A percentile compares a stretch with the other conserved stretches of the same genome.
These are phyloP conservation scores for Stictocephala bisonia DNA, from an alignment of 2,888 invertebrate species.

Conservation along the genomic window DNA sequence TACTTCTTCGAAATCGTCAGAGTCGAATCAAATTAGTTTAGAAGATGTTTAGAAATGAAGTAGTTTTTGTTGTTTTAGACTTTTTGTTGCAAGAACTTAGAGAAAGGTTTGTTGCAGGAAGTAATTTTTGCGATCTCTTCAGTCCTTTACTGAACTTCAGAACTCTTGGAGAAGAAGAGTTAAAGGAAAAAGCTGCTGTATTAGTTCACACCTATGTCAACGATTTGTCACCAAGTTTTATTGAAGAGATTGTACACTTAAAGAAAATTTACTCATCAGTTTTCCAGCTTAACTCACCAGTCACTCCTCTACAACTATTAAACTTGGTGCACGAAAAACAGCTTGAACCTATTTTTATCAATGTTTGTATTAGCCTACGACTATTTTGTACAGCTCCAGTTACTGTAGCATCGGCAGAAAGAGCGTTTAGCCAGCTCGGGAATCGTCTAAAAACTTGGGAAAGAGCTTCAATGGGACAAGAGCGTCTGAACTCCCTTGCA, in stretches of 20 bases:
- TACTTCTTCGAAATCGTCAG: not conserved
- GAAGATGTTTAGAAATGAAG: not conserved
- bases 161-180: not conserved
- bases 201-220: not conserved
- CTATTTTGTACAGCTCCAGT: constrained; percentile 8
- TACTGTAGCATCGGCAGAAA: no score
- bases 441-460: constrained; percentile 7
- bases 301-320: constrained; percentile 7
- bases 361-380: not conserved
- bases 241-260: not conserved
- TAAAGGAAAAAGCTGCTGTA: not conserved
- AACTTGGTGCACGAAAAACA: constrained; percentile 12
- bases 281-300: not conserved
- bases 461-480: not conserved
- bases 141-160: not conserved
- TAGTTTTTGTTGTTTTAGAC: not conserved
- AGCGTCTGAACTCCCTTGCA: not conserved
- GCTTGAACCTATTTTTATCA: constrained; percentile 2
- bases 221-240: not conserved
- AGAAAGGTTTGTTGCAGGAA: not conserved
- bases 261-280: constrained; percentile 4
- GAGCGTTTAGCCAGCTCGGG: not conserved
- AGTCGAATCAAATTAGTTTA: not conserved
- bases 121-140: not conserved
- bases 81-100: not conserved